Conservation (phyloP, 1,140 invertebrate species). For the Drosophila lacertosa region DNA sequence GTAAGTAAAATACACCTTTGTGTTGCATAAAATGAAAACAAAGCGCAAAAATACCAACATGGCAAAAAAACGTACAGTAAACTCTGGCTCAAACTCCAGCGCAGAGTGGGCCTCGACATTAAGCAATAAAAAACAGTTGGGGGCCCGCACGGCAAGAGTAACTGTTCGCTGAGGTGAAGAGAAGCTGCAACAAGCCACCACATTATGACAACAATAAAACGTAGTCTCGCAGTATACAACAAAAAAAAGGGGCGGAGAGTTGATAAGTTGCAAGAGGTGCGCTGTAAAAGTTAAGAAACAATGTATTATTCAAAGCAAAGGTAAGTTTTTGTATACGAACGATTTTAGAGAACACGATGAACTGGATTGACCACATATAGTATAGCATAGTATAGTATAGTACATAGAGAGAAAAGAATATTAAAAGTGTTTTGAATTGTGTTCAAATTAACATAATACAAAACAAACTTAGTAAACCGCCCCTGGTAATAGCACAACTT, state of each 20-base stretch:
- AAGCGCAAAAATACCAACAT: constrained; percentile 48
- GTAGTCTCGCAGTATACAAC: constrained; percentile 48
- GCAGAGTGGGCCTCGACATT: constrained; percentile 45
- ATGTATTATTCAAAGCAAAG: too few species aligned
- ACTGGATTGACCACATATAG: too few species aligned
- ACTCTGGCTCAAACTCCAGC: constrained; percentile 18
- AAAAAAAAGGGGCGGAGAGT: constrained; percentile 12
- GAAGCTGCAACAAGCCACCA: constrained; percentile 64
- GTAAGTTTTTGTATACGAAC: too few species aligned
- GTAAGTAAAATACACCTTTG: constrained; percentile 66
- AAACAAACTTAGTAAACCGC: constrained; percentile 7
- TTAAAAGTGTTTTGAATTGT: neutral
- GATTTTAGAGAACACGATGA: too few species aligned
- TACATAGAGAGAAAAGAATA: too few species aligned
- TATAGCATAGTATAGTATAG: too few species aligned
- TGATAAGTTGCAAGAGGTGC: constrained; percentile 6
- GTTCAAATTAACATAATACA: neutral
- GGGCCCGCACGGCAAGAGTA: constrained; percentile 9
- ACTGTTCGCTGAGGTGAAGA: constrained; percentile 20
- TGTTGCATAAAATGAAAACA: constrained; percentile 39
- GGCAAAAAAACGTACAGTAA: constrained; percentile 31
- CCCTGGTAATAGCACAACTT: constrained; percentile 41
- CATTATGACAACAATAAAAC: constrained; percentile 78
- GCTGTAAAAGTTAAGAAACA: neutral
- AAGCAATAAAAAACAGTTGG: constrained; percentile 55